Percentiles rank a stretch among this genome's conserved stretches.
Evolutionary conservation across 92 coral and sea anemone species (phyloP).

Genomic region (Actinernus sp.): DNA sequence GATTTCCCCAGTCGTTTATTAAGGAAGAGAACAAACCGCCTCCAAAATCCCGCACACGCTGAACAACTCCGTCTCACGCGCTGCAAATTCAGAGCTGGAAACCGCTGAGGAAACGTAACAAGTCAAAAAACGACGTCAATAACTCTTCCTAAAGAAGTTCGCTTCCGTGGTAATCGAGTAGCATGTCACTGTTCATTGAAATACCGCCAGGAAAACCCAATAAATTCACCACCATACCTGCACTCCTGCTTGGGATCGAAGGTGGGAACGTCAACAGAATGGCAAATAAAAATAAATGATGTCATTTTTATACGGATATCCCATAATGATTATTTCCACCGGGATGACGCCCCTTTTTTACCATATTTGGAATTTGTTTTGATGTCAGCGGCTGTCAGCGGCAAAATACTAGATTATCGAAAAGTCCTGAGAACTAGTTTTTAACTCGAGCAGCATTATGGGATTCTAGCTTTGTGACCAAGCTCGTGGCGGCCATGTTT

Average conservation of each 20-base stretch:
- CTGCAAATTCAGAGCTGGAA: too few species aligned
- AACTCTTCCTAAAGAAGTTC: too few species aligned
- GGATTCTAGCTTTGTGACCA: not conserved
- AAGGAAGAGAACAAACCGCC: too few species aligned
- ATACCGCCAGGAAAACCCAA: too few species aligned
- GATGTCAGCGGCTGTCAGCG: slow-evolving; percentile 17
- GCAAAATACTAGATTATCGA: not conserved
- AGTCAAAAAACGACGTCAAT: too few species aligned
- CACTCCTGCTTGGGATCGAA: slow-evolving; percentile 37
- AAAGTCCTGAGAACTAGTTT: not conserved
- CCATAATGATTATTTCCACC: slow-evolving; percentile 63
- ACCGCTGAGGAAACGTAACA: too few species aligned
- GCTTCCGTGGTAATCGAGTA: too few species aligned
- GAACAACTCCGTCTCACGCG: too few species aligned
- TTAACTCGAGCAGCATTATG: slow-evolving; percentile 5
- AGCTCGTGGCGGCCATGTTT: slow-evolving; percentile 25
- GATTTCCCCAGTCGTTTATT: too few species aligned
- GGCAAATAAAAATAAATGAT: slow-evolving; percentile 84
- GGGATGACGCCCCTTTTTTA: slow-evolving; percentile 36
- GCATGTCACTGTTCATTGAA: too few species aligned
- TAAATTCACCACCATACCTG: too few species aligned
- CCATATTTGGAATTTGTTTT: slow-evolving; percentile 65
- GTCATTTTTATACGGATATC: slow-evolving; percentile 64
- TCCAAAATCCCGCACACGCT: too few species aligned
- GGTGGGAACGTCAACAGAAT: slow-evolving; percentile 82